These are phyloP conservation scores for Asobara japonica DNA, from an alignment of 1,140 invertebrate species.

Conservation along the genomic window DNA sequence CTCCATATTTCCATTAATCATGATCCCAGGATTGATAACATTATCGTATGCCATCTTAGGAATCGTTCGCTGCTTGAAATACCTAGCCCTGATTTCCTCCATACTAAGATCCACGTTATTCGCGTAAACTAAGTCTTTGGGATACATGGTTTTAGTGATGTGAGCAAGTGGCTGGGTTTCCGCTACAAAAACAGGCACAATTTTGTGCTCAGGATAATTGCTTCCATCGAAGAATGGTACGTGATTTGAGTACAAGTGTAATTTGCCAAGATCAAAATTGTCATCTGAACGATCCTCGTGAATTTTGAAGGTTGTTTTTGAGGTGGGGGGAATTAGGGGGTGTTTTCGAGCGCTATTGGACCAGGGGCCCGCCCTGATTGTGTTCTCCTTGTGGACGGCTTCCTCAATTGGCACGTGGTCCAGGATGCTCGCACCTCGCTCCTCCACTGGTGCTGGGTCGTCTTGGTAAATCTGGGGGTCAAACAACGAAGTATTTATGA, in stretches of 20 bases:
- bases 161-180: conserved; percentile 70
- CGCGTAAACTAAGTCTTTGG: conserved; percentile 70
- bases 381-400: conserved; percentile 71
- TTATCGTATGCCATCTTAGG: conserved; percentile 18
- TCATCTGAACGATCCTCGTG: conserved; percentile 70
- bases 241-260: conserved; percentile 59
- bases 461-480: conserved; percentile 64
- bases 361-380: conserved; percentile 73
- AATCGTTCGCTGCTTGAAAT: conserved; percentile 36
- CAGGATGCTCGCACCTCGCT: conserved; percentile 66
- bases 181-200: conserved; percentile 70
- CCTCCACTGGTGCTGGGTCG: conserved; percentile 43
- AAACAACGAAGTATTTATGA: too few species aligned
- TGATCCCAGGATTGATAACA: conserved; percentile 25
- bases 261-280: conserved; percentile 43
- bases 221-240: conserved; percentile 56
- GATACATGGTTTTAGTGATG: conserved; percentile 65
- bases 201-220: conserved; percentile 69
- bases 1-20: neutral
- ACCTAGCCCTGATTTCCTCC: conserved; percentile 72
- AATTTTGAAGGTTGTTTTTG: conserved; percentile 65
- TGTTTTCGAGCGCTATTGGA: conserved; percentile 61
- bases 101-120: conserved; percentile 73
- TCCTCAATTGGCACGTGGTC: conserved; percentile 68
- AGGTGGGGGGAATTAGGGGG: conserved; percentile 49